A percentile compares a stretch with the other conserved stretches of the same genome.
These are phyloP conservation scores for Girardinichthys multiradiatus DNA, from an alignment of 2,113 vertebrate species.

Conservation along the genomic window DNA sequence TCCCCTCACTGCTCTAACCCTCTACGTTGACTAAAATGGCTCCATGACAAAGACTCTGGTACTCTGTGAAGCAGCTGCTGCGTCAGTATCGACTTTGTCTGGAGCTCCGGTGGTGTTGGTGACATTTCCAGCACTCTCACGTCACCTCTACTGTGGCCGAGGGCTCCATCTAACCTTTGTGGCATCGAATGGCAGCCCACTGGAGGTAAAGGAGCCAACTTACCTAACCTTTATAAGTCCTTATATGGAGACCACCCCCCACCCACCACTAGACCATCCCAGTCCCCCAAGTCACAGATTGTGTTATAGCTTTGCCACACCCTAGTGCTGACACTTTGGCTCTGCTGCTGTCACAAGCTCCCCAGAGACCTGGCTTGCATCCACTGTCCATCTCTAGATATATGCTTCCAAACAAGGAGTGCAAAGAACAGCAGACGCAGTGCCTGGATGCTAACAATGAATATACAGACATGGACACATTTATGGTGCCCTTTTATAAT, in stretches of 20 bases:
- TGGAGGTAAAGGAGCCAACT: conserved; percentile 43
- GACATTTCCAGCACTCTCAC: conserved; percentile 65
- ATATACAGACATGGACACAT: not conserved
- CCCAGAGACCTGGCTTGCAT: conserved; percentile 28
- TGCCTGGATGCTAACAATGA: not conserved
- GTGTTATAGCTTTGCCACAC: conserved; percentile 23
- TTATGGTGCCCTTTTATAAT: too few relatives aligned
- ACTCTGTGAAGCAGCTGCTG: conserved; percentile 25
- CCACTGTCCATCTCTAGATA: conserved; percentile 33
- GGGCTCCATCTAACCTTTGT: conserved; percentile 68
- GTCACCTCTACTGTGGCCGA: conserved; percentile 51
- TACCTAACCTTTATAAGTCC: conserved; percentile 66
- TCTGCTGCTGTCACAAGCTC: conserved; percentile 37
- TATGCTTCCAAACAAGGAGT: conserved; percentile 28
- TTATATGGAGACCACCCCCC: conserved; percentile 16
- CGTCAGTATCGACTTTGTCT: conserved; percentile 63
- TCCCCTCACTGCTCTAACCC: conserved; percentile 6
- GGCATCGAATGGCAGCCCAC: conserved; percentile 48
- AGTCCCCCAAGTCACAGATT: not conserved
- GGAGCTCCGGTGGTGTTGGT: conserved; percentile 45
- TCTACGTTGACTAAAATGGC: conserved; percentile 14
- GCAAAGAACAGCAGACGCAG: conserved; percentile 36
- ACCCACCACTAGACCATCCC: not conserved
- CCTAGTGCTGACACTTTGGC: conserved; percentile 42
- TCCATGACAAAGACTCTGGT: conserved; percentile 37